phyloP scores from a whole-genome alignment of 2,888 invertebrate genomes.

The Macrosoma leucophasiata region DNA sequence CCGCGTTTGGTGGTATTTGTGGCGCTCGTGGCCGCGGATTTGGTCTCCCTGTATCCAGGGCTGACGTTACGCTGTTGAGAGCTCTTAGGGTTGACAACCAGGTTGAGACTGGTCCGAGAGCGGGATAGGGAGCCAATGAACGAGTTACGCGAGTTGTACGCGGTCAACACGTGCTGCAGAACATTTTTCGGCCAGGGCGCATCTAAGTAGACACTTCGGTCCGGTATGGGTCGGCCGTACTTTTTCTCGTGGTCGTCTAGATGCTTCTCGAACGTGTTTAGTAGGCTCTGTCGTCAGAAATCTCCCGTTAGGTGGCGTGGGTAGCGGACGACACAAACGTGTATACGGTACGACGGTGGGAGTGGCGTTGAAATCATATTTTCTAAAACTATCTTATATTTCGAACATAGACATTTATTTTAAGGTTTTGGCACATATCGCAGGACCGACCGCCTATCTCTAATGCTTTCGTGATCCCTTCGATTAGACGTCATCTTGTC shows the following conservation, averaged over 20 bases:
- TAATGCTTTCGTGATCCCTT: too few species aligned
- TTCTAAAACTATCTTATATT: too few species aligned
- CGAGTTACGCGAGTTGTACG: constrained; percentile 56
- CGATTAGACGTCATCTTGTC: too few species aligned
- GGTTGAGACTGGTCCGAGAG: constrained; percentile 72
- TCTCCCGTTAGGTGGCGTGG: constrained; percentile 26
- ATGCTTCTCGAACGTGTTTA: constrained; percentile 51
- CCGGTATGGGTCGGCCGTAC: constrained; percentile 53
- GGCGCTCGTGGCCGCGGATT: constrained; percentile 45
- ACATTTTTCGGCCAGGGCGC: constrained; percentile 66
- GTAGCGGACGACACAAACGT: constrained; percentile 40
- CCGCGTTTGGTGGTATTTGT: constrained; percentile 45
- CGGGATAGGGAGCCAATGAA: constrained; percentile 74
- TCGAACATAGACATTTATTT: too few species aligned
- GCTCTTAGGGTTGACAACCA: constrained; percentile 45
- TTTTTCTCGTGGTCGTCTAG: constrained; percentile 66
- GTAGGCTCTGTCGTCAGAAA: constrained; percentile 47
- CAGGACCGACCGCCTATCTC: too few species aligned
- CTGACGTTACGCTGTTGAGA: constrained; percentile 52
- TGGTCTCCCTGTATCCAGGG: constrained; percentile 37
- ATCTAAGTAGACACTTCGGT: constrained; percentile 45
- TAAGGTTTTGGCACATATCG: too few species aligned
- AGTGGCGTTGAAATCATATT: too few species aligned
- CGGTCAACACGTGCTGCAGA: constrained; percentile 52
- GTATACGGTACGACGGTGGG: constrained; percentile 16